Evolutionary conservation across 1,140 invertebrate genomes (phyloP).

Genomic region (Zaprionus capensis): DNA sequence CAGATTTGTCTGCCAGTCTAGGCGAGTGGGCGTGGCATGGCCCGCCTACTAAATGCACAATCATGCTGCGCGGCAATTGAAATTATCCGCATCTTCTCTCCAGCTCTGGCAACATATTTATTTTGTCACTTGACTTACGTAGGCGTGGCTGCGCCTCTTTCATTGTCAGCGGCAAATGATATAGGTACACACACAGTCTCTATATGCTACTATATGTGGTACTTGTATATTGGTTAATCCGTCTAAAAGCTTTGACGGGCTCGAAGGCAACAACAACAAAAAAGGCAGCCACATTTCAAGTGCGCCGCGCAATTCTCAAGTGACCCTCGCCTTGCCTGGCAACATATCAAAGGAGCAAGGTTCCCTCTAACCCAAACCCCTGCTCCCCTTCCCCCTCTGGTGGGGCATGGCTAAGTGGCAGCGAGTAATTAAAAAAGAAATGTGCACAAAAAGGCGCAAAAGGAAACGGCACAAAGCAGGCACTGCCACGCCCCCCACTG

Average conservation of each 20-base stretch:
- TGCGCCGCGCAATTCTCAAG: slow-evolving; percentile 69
- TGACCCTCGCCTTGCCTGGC: slow-evolving; percentile 35
- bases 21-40: slow-evolving; percentile 20
- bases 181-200: background rate
- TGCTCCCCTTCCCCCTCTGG: background rate
- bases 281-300: slow-evolving; percentile 45
- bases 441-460: slow-evolving; percentile 68
- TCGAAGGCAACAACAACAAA: slow-evolving; percentile 34
- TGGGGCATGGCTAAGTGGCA: slow-evolving; percentile 53
- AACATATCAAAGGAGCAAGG: slow-evolving; percentile 64
- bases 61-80: slow-evolving; percentile 64
- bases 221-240: slow-evolving; percentile 68
- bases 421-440: slow-evolving; percentile 81
- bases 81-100: slow-evolving; percentile 50
- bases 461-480: slow-evolving; percentile 56
- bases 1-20: slow-evolving; percentile 15
- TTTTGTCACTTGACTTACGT: slow-evolving; percentile 63
- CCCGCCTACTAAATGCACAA: slow-evolving; percentile 73
- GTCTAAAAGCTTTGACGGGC: slow-evolving; percentile 74
- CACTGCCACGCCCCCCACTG: background rate
- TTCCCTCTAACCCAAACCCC: background rate
- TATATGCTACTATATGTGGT: background rate
- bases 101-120: slow-evolving; percentile 53
- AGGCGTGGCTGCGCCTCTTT: slow-evolving; percentile 34
- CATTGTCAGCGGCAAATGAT: slow-evolving; percentile 61